Conservation (phyloP, 1,140 invertebrate genomes). For the Proctacanthus coquilletti region DNA sequence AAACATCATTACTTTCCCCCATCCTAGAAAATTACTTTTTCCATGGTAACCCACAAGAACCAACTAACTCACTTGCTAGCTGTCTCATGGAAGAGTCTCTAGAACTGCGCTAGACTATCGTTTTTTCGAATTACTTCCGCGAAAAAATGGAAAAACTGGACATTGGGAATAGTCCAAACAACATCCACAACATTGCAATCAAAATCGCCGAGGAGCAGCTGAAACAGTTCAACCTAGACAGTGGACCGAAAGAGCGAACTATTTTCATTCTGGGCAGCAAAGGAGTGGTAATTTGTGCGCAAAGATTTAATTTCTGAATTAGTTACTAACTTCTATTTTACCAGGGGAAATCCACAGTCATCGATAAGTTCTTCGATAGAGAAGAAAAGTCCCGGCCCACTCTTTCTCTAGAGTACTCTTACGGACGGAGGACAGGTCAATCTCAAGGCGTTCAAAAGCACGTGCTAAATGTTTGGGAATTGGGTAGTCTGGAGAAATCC, state of each 20-base stretch:
- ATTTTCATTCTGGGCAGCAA: slow-evolving; percentile 39
- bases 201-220: slow-evolving; percentile 24
- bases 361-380: slow-evolving; percentile 69
- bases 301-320: too few species aligned
- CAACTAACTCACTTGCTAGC: too few species aligned
- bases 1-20: too few species aligned
- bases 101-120: too few species aligned
- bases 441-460: slow-evolving; percentile 40
- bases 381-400: slow-evolving; percentile 62
- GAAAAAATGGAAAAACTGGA: too few species aligned
- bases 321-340: too few species aligned
- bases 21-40: too few species aligned
- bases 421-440: slow-evolving; percentile 56
- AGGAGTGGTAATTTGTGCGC: slow-evolving; percentile 37
- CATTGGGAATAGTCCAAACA: slow-evolving; percentile 12
- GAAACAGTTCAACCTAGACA: slow-evolving; percentile 13
- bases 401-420: slow-evolving; percentile 72
- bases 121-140: too few species aligned
- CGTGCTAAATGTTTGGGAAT: slow-evolving; percentile 77
- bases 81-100: too few species aligned
- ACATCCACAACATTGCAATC: slow-evolving; percentile 27
- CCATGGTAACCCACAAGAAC: too few species aligned
- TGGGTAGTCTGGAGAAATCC: slow-evolving; percentile 51
- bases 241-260: slow-evolving; percentile 30
- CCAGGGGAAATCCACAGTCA: slow-evolving; percentile 68